Evolutionary conservation across 2,888 invertebrate genomes (phyloP), one percentile per base, ranked within the genome.

Genomic region (Andrena dorsata): DNA sequence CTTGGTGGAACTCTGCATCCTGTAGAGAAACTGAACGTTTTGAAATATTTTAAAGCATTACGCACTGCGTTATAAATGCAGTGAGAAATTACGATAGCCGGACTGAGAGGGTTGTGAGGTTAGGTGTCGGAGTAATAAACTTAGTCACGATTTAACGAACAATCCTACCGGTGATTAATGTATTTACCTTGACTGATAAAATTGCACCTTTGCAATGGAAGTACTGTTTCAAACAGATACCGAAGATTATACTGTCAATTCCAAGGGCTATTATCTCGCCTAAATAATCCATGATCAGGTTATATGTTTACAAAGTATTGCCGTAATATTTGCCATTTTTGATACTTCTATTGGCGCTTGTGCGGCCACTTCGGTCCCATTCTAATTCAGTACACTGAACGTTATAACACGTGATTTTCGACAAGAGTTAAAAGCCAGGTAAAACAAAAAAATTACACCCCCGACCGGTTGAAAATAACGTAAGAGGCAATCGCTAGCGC

Each of bases 211-310:
- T 97, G 94, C 96, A 97, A 94, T 96, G 96, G 90, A 96, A 95
- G 94, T 97, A 97, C 93, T 97, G 96, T 91, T 95, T 96, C 51
- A 97, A 94, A 92, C 97, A 97, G 77, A 97, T 95, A 0, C 96
- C 96, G 82, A 97, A 95, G 89, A 97, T 96, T 41, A 97, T 92
- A 30, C 97, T 95, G 93, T 97, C 97, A 71, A 97, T 95, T 41
- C 97, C 97, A 68, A 97, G 94, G 28, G 96, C 96, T 85, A 97
- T 94, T 64, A 96, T 95, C 95, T 97, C 97, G 35, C 96, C 96
- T 80, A 97, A 92, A 94, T 97, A 97, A 92, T 97, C 97, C 97
- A 97, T 97, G 86, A 88, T 92, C 86, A 90, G 86, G 90, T 91
- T 91, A 91, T 76, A 77, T 86, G 88, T 86, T 72, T 79, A 66